Base-by-base conservation (phyloP, 2,888 invertebrate genomes). In the Eupithecia subumbrata region DNA sequence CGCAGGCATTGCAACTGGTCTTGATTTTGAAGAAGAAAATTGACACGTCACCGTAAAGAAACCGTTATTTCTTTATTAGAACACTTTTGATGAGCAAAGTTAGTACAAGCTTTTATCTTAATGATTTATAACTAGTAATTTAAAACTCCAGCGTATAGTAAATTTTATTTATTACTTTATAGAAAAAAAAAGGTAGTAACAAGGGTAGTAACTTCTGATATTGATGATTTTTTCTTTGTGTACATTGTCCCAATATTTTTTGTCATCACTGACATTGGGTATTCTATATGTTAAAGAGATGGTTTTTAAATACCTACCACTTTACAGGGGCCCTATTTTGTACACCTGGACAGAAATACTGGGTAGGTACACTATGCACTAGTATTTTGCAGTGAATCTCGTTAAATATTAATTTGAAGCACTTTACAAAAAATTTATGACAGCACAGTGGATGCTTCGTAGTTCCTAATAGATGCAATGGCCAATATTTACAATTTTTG, bases 21-120 rank as follows among this genome's bases (percentile, higher is more conserved):
- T 25, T 60, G 60, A 25, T 25, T 22, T 22, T 56, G 56, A 22
- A 12, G 22, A 11, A 56, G 56, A 52, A 52, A 56, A 60, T 12
- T 12, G 22, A 56, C 4, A 22, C 22, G 56, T 12, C 56, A 5
- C 2, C 12, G 56, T 56, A 56, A 11, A 56, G 56, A 12, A 25
- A 56, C 22, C 12, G 22, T 56, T 60, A 25, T 60, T 60, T 60
- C 60, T 60, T 60, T 25, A 12, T 25, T 25, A 25, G 25, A 60
- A 56, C 22, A n/a, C 18, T 11, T 40, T 75, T 74, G 63, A 67
- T 71, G 60, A 72, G 40, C 66, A 70, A 60, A 71, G 14, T 4
- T 16, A 66, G n/a, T 66, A 52, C 52, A n/a, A 48, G 5, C 8
- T 48, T 8, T 18, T n/a, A 48, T 48, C 45, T 18, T n/a, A 5